Base-by-base conservation (phyloP, 2,113 vertebrate species). In the Rhinogobius similis region DNA sequence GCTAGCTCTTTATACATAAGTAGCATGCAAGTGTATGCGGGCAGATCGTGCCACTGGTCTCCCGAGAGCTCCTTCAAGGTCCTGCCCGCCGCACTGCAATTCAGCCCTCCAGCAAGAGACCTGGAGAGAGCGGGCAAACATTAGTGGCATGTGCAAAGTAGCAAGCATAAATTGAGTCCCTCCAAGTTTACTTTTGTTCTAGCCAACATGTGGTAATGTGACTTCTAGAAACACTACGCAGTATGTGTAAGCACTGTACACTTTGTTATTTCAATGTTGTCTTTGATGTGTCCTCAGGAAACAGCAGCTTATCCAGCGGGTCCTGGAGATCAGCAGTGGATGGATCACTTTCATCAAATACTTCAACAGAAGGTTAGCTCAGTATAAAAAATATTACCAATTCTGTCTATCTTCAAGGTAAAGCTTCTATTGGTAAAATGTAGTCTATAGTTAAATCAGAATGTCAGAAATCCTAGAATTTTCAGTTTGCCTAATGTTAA, bases 301-400 rank as follows among this genome's bases (percentile, higher is more conserved):
- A 72, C 79, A 9, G 81, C 86, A 84, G 91, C 86, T 67, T 32
- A 0, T 56, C 65, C 73, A 66, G 83, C 83, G 55, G 88, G 87
- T 82, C 36, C 79, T 68, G 21, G 89, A 91, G 93, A 96, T 81
- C 90, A 92, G 76, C 91, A 94, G 75, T 98, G 96, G 95, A 84
- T 96, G 76, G 83, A 92, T 24, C 87, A 92, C 27, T 73, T 97
- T 67, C 88, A 92, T 82, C 92, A 91, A 78, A 92, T 97, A 87
- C 91, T 95, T 68, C 94, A 96, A 88, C 93, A 94, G 87, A 93
- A 97, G 95, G 95, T 97, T 38, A 81, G 80, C 24, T n/a, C 2
- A n/a, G n/a, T n/a, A n/a, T 1, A 8, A 13, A n/a, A 38, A 38
- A 11, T 16, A 20, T 36, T 12, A 16, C 24, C 13, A n/a, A 20